Percentiles rank a stretch among this genome's conserved stretches.
These are phyloP conservation scores for Pseudoips prasinana DNA, from an alignment of 2,888 invertebrate genomes.

Conservation along the genomic window DNA sequence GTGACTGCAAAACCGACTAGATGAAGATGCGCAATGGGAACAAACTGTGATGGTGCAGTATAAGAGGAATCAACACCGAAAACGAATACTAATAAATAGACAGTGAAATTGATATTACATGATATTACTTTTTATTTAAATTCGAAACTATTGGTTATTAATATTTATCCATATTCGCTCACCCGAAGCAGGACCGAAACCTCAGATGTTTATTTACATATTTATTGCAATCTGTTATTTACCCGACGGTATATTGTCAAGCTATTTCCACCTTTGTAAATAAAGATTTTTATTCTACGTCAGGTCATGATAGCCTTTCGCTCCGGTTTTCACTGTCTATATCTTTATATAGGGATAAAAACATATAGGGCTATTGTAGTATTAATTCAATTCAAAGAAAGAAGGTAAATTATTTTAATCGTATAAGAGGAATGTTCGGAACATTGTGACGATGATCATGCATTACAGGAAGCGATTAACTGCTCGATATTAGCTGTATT, in stretches of 20 bases:
- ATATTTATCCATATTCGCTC: constrained; percentile 52
- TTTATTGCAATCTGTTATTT: constrained; percentile 74
- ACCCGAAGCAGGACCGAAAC: constrained; percentile 67
- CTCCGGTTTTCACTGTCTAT: constrained; percentile 75
- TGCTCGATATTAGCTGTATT: constrained; percentile 48
- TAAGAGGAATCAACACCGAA: constrained; percentile 80
- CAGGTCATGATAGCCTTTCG: constrained; percentile 28
- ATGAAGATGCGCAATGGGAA: constrained; percentile 60
- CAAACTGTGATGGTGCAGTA: constrained; percentile 55
- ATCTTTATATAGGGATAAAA: constrained; percentile 45
- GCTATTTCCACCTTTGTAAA: constrained; percentile 36
- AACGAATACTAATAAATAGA: constrained; percentile 78
- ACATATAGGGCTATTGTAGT: constrained; percentile 35
- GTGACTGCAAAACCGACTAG: constrained; percentile 11
- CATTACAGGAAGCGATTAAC: constrained; percentile 37
- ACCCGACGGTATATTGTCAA: constrained; percentile 49
- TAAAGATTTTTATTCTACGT: constrained; percentile 35
- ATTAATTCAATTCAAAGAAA: neutral
- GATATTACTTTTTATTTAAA: constrained; percentile 72
- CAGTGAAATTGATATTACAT: constrained; percentile 80
- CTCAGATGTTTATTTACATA: constrained; percentile 71
- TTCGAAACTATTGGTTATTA: constrained; percentile 74
- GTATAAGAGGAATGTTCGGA: constrained; percentile 14
- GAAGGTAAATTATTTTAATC: neutral
- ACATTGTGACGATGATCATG: constrained; percentile 59